Conservation (phyloP, 2,888 invertebrate genomes). For the Tipula vernalis region DNA sequence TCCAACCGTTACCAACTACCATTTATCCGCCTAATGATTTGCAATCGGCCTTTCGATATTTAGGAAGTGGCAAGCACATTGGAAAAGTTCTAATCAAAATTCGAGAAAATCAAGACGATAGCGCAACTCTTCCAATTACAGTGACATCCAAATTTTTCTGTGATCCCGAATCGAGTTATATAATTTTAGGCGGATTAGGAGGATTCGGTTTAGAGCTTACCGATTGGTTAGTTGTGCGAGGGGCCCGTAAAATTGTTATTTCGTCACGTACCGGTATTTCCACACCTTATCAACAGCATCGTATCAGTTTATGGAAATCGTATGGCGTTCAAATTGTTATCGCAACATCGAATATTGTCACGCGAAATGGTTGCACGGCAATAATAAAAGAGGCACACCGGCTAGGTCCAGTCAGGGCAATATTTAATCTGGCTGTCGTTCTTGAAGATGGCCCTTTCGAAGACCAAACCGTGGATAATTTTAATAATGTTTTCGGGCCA, state of each 20-base stretch:
- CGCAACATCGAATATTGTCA: conserved; percentile 58
- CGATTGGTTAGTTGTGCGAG: conserved; percentile 74
- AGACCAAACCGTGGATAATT: conserved; percentile 60
- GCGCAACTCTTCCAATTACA: conserved; percentile 25
- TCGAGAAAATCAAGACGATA: conserved; percentile 23
- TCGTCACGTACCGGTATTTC: conserved; percentile 67
- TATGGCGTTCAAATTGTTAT: conserved; percentile 58
- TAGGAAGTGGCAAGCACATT: conserved; percentile 62
- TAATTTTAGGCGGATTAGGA: conserved; percentile 71
- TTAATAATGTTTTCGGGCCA: conserved; percentile 53
- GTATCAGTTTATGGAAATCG: conserved; percentile 55
- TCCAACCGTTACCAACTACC: conserved; percentile 53
- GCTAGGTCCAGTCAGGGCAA: conserved; percentile 62
- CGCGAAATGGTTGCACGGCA: conserved; percentile 50
- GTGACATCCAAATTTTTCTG: conserved; percentile 28
- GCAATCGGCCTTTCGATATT: conserved; percentile 56
- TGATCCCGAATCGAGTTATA: conserved; percentile 33
- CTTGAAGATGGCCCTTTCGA: conserved; percentile 62
- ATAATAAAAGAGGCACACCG: conserved; percentile 50
- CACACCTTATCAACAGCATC: conserved; percentile 69
- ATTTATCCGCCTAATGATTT: conserved; percentile 51
- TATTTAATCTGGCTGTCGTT: conserved; percentile 82
- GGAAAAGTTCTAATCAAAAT: conserved; percentile 50
- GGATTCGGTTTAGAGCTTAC: conserved; percentile 85
- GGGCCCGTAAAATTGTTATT: conserved; percentile 63